phyloP scores from a whole-genome alignment of 2,888 invertebrate species.

The Hemaris fuciformis region DNA sequence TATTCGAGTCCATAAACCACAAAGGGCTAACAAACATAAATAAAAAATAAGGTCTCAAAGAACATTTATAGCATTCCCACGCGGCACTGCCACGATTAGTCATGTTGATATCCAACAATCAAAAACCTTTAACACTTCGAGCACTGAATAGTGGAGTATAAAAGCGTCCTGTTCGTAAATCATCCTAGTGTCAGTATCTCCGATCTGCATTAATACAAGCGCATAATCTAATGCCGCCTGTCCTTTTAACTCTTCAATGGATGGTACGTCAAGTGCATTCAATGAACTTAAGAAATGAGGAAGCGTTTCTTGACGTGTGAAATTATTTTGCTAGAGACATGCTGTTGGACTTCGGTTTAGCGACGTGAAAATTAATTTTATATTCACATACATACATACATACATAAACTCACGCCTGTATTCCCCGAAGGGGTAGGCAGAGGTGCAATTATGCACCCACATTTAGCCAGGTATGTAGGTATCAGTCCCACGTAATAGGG shows the following conservation, averaged over 20 bases:
- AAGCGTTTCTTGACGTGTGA: conserved; percentile 40
- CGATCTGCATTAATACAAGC: conserved; percentile 34
- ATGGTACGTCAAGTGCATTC: conserved; percentile 63
- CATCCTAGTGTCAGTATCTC: conserved; percentile 42
- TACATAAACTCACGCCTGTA: no score
- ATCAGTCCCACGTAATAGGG: no score
- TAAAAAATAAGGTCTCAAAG: neutral
- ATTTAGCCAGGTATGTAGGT: no score
- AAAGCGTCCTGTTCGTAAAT: conserved; percentile 40
- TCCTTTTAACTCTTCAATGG: conserved; percentile 56
- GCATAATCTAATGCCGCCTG: conserved; percentile 46
- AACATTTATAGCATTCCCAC: neutral
- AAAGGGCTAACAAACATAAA: no score
- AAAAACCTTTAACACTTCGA: conserved; percentile 21
- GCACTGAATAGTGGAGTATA: conserved; percentile 16
- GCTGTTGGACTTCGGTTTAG: neutral
- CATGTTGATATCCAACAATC: conserved; percentile 17
- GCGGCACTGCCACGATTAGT: neutral
- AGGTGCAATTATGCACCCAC: no score
- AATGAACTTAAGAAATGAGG: conserved; percentile 48
- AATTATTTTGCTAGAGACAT: conserved; percentile 27
- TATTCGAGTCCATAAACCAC: neutral
- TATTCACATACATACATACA: no score
- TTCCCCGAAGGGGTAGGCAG: no score
- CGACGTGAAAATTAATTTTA: neutral